Conservation (phyloP, 2,113 vertebrate genomes). For the Emydocephalus ijimae region DNA sequence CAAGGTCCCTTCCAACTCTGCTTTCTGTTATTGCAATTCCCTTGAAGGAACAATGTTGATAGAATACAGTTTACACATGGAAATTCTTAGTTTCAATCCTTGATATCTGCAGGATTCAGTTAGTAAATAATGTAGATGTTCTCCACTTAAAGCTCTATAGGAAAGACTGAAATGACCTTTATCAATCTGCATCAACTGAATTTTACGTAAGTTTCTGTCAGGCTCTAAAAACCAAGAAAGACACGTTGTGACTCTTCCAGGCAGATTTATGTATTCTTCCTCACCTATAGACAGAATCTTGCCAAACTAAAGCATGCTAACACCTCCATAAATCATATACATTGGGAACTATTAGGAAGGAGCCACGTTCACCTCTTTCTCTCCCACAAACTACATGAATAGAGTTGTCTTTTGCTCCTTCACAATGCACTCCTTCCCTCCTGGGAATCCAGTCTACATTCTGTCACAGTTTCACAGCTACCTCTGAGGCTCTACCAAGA, state of each 20-base stretch:
- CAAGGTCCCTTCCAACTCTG: too few species aligned
- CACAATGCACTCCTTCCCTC: not conserved
- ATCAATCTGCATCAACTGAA: not conserved
- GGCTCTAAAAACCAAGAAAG: too few species aligned
- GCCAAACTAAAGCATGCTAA: too few species aligned
- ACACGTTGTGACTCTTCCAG: too few species aligned
- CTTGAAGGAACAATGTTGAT: not conserved
- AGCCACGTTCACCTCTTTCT: too few species aligned
- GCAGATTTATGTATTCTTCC: too few species aligned
- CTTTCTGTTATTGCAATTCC: too few species aligned
- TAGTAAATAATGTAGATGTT: not conserved
- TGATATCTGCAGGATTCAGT: not conserved
- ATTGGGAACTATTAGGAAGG: too few species aligned
- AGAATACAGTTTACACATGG: not conserved
- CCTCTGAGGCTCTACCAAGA: not conserved
- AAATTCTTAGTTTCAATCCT: not conserved
- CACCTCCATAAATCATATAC: too few species aligned
- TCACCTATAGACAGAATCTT: too few species aligned
- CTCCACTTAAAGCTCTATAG: not conserved
- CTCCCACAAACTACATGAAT: too few species aligned
- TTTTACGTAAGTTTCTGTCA: not conserved
- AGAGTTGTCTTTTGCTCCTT: not conserved
- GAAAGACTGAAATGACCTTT: not conserved
- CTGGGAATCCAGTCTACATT: not conserved
- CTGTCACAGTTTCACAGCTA: not conserved